phyloP scores from a whole-genome alignment of 2,113 vertebrate genomes.

The Seriola dumerili region DNA sequence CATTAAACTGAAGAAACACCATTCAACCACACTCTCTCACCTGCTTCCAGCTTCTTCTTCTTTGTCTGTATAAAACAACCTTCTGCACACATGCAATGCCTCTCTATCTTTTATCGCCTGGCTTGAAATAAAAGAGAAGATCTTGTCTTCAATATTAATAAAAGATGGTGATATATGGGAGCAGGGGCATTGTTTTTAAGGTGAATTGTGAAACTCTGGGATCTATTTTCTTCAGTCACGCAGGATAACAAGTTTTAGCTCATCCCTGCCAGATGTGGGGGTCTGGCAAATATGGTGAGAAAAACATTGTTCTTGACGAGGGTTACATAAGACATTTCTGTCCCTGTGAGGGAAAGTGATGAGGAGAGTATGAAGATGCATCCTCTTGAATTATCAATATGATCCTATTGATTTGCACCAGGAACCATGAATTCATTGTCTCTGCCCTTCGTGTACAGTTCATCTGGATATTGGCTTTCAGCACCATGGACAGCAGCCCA shows the following conservation, averaged over 20 bases:
- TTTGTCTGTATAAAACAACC: background rate
- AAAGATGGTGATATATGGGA: background rate
- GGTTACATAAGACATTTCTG: background rate
- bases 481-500: conserved; percentile 51
- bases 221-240: conserved; percentile 4
- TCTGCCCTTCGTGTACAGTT: conserved; percentile 25
- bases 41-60: background rate
- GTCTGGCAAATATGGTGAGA: background rate
- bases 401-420: conserved; percentile 9
- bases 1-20: conserved; percentile 29
- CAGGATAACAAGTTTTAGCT: background rate
- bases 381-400: conserved; percentile 19
- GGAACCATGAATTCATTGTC: conserved; percentile 17
- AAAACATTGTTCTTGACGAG: background rate
- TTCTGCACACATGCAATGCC: background rate
- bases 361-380: background rate
- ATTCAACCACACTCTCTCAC: background rate
- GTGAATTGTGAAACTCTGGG: background rate
- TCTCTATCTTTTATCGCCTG: conserved; percentile 9
- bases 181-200: background rate
- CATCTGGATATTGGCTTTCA: conserved; percentile 54
- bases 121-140: conserved; percentile 13
- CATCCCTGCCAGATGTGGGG: no score
- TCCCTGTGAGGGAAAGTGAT: background rate
- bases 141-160: conserved; percentile 25